Evolutionary conservation across 2,113 vertebrate genomes (phyloP).

Genomic region (Collichthys lucidus): DNA sequence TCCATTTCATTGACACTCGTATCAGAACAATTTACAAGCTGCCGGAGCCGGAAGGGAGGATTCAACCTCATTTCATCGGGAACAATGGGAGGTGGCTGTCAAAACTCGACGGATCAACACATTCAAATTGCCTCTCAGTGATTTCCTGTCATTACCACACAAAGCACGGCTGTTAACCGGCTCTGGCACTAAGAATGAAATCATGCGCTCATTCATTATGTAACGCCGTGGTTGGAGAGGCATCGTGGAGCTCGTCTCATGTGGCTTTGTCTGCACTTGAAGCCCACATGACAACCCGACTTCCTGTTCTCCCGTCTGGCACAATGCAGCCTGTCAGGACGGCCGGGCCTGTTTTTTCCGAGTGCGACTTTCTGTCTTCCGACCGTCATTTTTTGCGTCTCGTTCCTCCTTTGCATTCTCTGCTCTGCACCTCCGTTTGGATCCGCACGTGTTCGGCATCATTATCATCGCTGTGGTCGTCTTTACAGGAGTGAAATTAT

Average conservation of each 20-base stretch:
- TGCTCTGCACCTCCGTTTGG: neutral
- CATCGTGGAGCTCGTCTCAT: slow-evolving; percentile 1
- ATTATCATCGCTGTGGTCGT: too few species aligned
- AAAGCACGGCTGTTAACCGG: slow-evolving; percentile 40
- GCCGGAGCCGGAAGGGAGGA: slow-evolving; percentile 16
- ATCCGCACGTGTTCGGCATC: neutral
- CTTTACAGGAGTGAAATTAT: too few species aligned
- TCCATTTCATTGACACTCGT: neutral
- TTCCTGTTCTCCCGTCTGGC: slow-evolving; percentile 46
- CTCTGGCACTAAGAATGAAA: slow-evolving; percentile 42
- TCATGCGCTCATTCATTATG: slow-evolving; percentile 42
- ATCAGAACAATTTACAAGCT: slow-evolving; percentile 12
- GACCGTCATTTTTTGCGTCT: neutral
- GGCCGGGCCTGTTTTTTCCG: neutral
- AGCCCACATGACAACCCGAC: slow-evolving; percentile 41
- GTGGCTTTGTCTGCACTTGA: slow-evolving; percentile 57
- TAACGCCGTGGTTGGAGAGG: slow-evolving; percentile 41
- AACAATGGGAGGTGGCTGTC: slow-evolving; percentile 45
- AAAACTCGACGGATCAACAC: slow-evolving; percentile 49
- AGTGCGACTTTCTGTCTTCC: neutral
- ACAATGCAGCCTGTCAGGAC: slow-evolving; percentile 38
- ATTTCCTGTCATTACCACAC: slow-evolving; percentile 51
- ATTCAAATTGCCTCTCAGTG: slow-evolving; percentile 25
- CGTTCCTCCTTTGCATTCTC: neutral
- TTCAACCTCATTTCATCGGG: slow-evolving; percentile 32